A percentile compares a stretch with the other conserved stretches of the same genome.
Evolutionary conservation across 2,797 vertebrate species (phyloP).

Genomic region (Poecilia wingei): DNA sequence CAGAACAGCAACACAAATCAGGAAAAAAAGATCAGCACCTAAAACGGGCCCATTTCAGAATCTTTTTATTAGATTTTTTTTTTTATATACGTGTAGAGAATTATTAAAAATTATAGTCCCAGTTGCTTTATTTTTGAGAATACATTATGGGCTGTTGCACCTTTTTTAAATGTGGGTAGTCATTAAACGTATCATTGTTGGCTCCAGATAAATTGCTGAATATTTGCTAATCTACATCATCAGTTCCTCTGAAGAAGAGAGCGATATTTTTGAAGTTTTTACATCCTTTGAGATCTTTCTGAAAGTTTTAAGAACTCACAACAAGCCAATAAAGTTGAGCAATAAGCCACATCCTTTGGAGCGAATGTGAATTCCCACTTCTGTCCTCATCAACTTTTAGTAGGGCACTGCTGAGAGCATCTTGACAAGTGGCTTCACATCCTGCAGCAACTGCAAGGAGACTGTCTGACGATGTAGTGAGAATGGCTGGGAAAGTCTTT

Average conservation of each 20-base stretch:
- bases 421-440: background rate
- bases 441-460: background rate
- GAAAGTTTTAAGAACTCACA: background rate
- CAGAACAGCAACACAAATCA: background rate
- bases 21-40: background rate
- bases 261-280: background rate
- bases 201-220: background rate
- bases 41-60: background rate
- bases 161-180: background rate
- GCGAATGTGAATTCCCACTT: background rate
- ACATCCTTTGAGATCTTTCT: background rate
- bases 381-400: background rate
- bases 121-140: background rate
- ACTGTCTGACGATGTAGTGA: background rate
- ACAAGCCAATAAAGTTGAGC: background rate
- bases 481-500: background rate
- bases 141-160: background rate
- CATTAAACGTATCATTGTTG: background rate
- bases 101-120: background rate
- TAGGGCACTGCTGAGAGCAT: background rate
- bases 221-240: background rate
- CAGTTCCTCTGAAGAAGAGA: background rate
- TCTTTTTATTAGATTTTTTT: background rate
- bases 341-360: background rate
- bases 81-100: background rate